A percentile compares a stretch with the other conserved stretches of the same genome.
Conservation (phyloP, 2,888 invertebrate species). For the Baronia brevicornis region DNA sequence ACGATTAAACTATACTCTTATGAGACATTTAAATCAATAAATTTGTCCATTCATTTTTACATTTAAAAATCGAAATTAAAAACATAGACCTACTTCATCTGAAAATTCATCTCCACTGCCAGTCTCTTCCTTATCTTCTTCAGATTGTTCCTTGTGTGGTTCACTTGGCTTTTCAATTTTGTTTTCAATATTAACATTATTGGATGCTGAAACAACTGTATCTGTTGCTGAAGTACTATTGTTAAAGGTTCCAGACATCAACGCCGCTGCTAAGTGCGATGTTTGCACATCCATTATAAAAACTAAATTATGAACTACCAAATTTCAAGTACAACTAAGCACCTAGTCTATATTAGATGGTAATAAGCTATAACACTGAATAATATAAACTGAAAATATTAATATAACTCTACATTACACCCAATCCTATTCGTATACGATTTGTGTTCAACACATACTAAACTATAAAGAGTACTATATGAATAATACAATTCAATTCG, state of each 20-base stretch:
- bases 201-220: slow-evolving; percentile 20
- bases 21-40: not conserved
- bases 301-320: too few species aligned
- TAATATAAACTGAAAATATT: too few species aligned
- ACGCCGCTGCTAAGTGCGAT: slow-evolving; percentile 66
- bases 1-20: too few species aligned
- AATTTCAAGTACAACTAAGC: too few species aligned
- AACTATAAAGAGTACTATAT: too few species aligned
- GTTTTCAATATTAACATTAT: slow-evolving; percentile 30
- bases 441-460: too few species aligned
- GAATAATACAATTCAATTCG: too few species aligned
- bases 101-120: slow-evolving; percentile 66
- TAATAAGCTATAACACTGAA: too few species aligned
- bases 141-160: slow-evolving; percentile 38
- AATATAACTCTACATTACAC: too few species aligned
- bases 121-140: slow-evolving; percentile 62
- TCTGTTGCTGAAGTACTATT: slow-evolving; percentile 29
- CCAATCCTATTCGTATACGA: too few species aligned
- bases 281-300: slow-evolving; percentile 59
- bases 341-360: too few species aligned
- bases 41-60: too few species aligned
- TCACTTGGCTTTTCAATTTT: slow-evolving; percentile 44
- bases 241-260: slow-evolving; percentile 57
- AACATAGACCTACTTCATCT: slow-evolving; percentile 46
- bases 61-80: slow-evolving; percentile 1